Percentiles rank a stretch among this genome's conserved stretches.
phyloP scores from a whole-genome alignment of 2,888 invertebrate genomes.

The Panzeria rudis region DNA sequence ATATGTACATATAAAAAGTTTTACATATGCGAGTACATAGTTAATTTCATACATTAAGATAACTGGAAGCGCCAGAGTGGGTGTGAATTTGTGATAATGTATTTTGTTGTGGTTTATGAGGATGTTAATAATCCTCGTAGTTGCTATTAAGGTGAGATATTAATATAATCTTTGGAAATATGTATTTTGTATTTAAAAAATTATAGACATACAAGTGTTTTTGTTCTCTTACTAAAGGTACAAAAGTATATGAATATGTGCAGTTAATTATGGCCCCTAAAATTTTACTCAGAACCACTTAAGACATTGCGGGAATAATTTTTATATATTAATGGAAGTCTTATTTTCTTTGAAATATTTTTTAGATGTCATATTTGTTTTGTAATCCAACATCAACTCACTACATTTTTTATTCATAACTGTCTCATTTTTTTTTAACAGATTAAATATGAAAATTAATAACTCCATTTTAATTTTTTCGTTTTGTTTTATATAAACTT shows the following conservation, averaged over 20 bases:
- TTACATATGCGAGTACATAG: neutral
- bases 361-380: neutral
- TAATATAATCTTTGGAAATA: conserved; percentile 10
- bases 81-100: neutral
- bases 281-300: neutral
- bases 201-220: too few relatives aligned
- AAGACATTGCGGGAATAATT: neutral
- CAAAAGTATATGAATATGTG: too few relatives aligned
- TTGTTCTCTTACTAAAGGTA: too few relatives aligned
- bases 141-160: conserved; percentile 21
- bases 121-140: conserved; percentile 2
- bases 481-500: neutral
- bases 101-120: conserved; percentile 16
- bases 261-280: neutral
- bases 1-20: too few relatives aligned
- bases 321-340: neutral
- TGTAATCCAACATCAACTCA: too few relatives aligned
- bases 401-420: conserved; percentile 3
- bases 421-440: conserved; percentile 75
- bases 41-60: neutral
- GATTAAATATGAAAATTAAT: conserved; percentile 80
- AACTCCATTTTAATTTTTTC: conserved; percentile 48
- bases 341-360: too few relatives aligned
- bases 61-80: neutral
- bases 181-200: neutral